A percentile compares a stretch with the other conserved stretches of the same genome.
phyloP scores from a whole-genome alignment of 2,797 vertebrate species.

The Sebastes variabilis region DNA sequence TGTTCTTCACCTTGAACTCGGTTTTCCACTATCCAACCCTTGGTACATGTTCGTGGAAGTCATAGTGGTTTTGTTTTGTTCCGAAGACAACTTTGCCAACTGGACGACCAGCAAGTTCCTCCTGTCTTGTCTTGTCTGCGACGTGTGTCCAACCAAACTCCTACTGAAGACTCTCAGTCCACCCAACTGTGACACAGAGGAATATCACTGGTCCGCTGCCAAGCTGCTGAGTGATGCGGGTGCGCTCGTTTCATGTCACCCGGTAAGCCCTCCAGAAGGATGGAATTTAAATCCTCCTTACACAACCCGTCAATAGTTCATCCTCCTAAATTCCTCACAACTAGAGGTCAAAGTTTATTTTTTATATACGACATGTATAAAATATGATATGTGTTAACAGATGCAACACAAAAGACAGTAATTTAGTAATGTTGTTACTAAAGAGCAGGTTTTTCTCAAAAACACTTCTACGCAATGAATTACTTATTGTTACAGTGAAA shows the following conservation, averaged over 20 bases:
- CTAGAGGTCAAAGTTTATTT: too few species aligned
- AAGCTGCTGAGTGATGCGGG: background rate
- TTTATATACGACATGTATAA: too few species aligned
- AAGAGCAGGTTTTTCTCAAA: too few species aligned
- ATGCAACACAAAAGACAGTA: too few species aligned
- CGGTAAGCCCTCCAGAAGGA: background rate
- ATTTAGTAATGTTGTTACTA: too few species aligned
- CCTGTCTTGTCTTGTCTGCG: constrained; percentile 20
- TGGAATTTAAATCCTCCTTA: too few species aligned
- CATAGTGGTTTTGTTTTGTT: constrained; percentile 76
- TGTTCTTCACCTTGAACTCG: constrained; percentile 86
- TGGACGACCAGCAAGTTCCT: constrained; percentile 53
- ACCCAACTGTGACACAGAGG: constrained; percentile 44
- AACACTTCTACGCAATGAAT: too few species aligned
- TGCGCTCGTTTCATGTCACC: constrained; percentile 30
- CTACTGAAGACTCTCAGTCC: constrained; percentile 49
- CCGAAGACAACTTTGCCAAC: constrained; percentile 66
- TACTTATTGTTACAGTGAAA: background rate
- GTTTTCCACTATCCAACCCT: constrained; percentile 78
- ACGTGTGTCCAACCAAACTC: constrained; percentile 31
- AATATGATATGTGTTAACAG: too few species aligned
- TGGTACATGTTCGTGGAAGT: constrained; percentile 89
- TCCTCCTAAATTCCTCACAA: too few species aligned
- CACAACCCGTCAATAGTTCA: too few species aligned
- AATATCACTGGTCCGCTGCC: constrained; percentile 45